Evolutionary conservation across 35 echinoderm and acorn worm species (phyloP).

Genomic region (Holothuria glaberrima): DNA sequence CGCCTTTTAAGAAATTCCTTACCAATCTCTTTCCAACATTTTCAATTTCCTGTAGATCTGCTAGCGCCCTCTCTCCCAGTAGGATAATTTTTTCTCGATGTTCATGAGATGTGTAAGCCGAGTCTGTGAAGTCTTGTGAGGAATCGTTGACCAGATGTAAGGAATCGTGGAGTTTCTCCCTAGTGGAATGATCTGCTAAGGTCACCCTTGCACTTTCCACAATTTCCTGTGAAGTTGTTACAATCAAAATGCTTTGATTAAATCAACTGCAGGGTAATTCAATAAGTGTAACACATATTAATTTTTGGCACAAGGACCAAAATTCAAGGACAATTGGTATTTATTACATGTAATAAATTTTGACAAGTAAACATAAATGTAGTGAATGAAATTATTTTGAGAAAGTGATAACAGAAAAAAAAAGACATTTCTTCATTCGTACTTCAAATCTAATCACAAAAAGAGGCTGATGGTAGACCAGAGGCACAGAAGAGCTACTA

Average conservation of each 20-base stretch:
- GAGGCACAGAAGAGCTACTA: too few relatives aligned
- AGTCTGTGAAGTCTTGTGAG: constrained; percentile 96
- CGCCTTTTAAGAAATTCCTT: not conserved
- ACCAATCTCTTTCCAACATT: constrained; percentile 73
- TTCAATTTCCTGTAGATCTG: constrained; percentile 68
- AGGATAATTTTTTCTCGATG: constrained; percentile 86
- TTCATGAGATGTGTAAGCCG: constrained; percentile 96
- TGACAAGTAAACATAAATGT: too few relatives aligned
- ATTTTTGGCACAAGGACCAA: too few relatives aligned
- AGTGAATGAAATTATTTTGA: too few relatives aligned
- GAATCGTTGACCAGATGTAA: constrained; percentile 80
- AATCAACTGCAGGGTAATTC: not conserved
- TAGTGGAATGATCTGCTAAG: constrained; percentile 70
- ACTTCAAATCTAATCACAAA: too few relatives aligned
- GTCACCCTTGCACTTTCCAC: constrained; percentile 87
- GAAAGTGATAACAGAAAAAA: too few relatives aligned
- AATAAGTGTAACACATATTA: not conserved
- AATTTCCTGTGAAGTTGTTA: constrained; percentile 65
- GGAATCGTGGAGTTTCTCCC: constrained; percentile 69
- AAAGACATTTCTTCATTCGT: too few relatives aligned
- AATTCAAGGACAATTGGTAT: too few relatives aligned
- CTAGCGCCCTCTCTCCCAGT: constrained; percentile 63
- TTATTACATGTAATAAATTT: too few relatives aligned
- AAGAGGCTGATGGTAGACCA: too few relatives aligned
- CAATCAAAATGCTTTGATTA: not conserved